Conservation (phyloP, 2,113 vertebrate genomes). For the Redunca redunca region DNA sequence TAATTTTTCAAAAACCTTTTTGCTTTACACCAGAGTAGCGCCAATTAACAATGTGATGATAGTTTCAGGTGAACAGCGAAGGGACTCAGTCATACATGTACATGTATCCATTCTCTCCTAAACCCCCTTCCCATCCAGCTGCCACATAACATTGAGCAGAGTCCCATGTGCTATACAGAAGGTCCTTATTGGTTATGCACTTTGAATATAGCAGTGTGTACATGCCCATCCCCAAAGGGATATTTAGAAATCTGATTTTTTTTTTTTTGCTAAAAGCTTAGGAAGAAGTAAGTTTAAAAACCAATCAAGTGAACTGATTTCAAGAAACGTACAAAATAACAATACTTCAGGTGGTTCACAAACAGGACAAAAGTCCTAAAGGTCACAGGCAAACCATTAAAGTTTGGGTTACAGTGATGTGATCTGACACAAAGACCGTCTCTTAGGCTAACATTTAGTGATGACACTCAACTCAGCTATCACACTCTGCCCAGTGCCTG, state of each 20-base stretch:
- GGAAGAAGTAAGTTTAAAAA: not conserved
- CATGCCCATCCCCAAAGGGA: not conserved
- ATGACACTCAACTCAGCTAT: not conserved
- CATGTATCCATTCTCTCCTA: not conserved
- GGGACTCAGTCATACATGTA: not conserved
- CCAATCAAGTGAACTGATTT: not conserved
- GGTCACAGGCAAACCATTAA: not conserved
- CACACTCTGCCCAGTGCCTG: not conserved
- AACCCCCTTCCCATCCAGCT: not conserved
- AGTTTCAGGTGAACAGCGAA: not conserved
- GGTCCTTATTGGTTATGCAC: not conserved
- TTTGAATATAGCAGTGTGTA: not conserved
- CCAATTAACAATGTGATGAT: not conserved
- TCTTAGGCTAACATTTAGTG: not conserved
- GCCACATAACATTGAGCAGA: not conserved
- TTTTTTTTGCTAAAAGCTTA: not conserved
- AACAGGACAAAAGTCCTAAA: not conserved
- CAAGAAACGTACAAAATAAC: not conserved
- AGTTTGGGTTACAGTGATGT: not conserved
- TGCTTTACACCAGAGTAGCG: not conserved
- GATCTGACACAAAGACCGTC: not conserved
- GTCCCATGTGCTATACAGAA: not conserved
- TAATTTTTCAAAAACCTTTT: not conserved
- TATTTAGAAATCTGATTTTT: not conserved
- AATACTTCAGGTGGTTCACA: not conserved